phyloP scores from a whole-genome alignment of 2,888 invertebrate species.

The Drosophila picticornis region DNA sequence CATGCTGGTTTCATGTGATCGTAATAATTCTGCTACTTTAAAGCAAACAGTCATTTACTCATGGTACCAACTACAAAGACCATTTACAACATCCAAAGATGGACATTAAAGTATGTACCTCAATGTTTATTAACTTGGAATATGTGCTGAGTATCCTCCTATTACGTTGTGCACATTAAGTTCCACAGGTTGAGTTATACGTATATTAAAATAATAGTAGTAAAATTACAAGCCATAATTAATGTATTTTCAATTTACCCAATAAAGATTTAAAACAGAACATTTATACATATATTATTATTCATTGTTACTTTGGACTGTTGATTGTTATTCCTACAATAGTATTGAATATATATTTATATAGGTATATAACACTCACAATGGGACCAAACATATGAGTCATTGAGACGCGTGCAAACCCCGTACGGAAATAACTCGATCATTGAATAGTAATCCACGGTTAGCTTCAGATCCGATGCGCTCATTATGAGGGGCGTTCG shows the following conservation, averaged over 20 bases:
- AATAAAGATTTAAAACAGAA: neutral
- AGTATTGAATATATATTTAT: neutral
- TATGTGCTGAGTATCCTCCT: neutral
- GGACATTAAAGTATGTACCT: neutral
- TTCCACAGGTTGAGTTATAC: neutral
- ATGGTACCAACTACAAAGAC: neutral
- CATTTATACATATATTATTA: too few relatives aligned
- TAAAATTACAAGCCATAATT: neutral
- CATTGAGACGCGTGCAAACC: constrained; percentile 39
- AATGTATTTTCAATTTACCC: neutral
- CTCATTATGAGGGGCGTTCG: constrained; percentile 77
- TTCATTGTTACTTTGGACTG: neutral
- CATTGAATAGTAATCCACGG: constrained; percentile 41
- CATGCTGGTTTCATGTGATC: constrained; percentile 78
- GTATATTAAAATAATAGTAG: neutral
- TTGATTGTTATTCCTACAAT: neutral
- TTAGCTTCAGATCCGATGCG: constrained; percentile 37
- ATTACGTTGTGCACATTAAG: neutral
- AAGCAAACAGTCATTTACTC: constrained; percentile 9
- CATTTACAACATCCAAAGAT: neutral
- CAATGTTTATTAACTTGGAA: neutral
- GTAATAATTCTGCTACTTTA: constrained; percentile 53
- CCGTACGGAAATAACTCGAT: constrained; percentile 36
- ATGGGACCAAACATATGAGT: constrained; percentile 10
- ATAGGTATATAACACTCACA: constrained; percentile 30